phyloP scores from a whole-genome alignment of 2,888 invertebrate genomes.

The Andrena trimmerana region DNA sequence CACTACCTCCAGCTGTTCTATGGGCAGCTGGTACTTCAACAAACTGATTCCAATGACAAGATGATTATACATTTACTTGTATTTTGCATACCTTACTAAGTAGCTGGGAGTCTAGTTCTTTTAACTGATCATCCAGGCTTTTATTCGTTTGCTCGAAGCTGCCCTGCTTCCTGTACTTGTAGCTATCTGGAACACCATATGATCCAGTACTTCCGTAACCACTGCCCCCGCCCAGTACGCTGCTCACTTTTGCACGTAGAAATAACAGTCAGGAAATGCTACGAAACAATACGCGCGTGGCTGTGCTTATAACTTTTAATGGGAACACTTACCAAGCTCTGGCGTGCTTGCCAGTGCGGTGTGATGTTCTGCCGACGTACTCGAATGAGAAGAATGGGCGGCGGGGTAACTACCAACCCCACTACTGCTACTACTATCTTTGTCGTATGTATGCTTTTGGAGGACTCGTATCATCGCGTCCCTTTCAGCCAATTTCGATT shows the following conservation, averaged over 20 bases:
- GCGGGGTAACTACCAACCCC: slow-evolving; percentile 87
- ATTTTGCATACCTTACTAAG: slow-evolving; percentile 86
- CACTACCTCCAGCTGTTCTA: slow-evolving; percentile 6
- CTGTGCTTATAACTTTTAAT: background rate
- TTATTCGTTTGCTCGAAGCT: slow-evolving; percentile 91
- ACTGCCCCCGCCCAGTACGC: slow-evolving; percentile 87
- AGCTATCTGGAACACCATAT: slow-evolving; percentile 87
- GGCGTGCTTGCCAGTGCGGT: slow-evolving; percentile 81
- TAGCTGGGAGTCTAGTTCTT: slow-evolving; percentile 93
- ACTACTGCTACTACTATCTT: slow-evolving; percentile 87
- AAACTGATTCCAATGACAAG: slow-evolving; percentile 12
- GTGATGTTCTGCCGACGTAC: slow-evolving; percentile 83
- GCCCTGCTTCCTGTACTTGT: slow-evolving; percentile 86
- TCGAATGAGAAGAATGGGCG: slow-evolving; percentile 83
- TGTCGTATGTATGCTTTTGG: slow-evolving; percentile 92
- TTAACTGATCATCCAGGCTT: slow-evolving; percentile 92
- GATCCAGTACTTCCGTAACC: slow-evolving; percentile 87
- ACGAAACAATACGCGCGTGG: background rate
- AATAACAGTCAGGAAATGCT: background rate
- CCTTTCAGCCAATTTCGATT: slow-evolving; percentile 94
- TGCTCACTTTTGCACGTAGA: slow-evolving; percentile 85
- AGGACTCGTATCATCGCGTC: slow-evolving; percentile 96
- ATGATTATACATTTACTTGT: slow-evolving; percentile 65
- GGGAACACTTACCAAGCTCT: slow-evolving; percentile 78
- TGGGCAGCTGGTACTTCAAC: background rate